phyloP scores from a whole-genome alignment of 1,140 invertebrate species.

The Drosophila varians region DNA sequence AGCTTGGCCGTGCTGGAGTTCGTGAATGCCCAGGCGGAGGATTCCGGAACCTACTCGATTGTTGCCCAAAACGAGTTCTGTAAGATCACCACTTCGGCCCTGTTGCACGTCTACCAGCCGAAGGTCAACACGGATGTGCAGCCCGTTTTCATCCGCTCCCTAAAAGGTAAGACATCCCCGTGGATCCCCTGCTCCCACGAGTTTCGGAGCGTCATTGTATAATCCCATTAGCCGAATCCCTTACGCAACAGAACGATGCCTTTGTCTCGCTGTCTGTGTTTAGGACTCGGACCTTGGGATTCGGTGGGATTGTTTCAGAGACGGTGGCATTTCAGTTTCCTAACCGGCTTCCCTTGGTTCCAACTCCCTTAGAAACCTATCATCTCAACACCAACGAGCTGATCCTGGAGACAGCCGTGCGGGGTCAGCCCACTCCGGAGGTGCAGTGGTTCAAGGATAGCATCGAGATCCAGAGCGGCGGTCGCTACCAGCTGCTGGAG shows the following conservation, averaged over 20 bases:
- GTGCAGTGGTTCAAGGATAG: slow-evolving; percentile 94
- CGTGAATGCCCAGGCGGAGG: slow-evolving; percentile 66
- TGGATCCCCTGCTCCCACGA: too few relatives aligned
- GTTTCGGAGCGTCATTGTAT: slow-evolving; percentile 47
- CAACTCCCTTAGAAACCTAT: slow-evolving; percentile 67
- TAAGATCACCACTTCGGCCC: slow-evolving; percentile 84
- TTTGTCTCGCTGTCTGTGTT: too few relatives aligned
- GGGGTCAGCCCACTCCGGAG: slow-evolving; percentile 90
- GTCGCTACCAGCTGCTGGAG: slow-evolving; percentile 63
- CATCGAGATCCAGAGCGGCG: slow-evolving; percentile 84
- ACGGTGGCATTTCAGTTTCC: neutral
- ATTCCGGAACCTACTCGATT: slow-evolving; percentile 84
- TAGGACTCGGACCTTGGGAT: too few relatives aligned
- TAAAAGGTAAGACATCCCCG: slow-evolving; percentile 73
- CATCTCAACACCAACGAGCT: slow-evolving; percentile 80
- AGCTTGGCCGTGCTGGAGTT: slow-evolving; percentile 85
- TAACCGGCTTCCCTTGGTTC: neutral
- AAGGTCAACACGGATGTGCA: slow-evolving; percentile 73
- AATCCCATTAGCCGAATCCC: slow-evolving; percentile 25
- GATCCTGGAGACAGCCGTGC: slow-evolving; percentile 85
- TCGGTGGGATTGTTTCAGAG: neutral
- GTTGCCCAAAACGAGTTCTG: slow-evolving; percentile 84
- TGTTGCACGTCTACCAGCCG: slow-evolving; percentile 84
- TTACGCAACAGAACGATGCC: slow-evolving; percentile 48
- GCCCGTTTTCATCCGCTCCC: slow-evolving; percentile 76